Evolutionary conservation across 2,113 vertebrate species (phyloP), one percentile per base, ranked within the genome.

Genomic region (Ceyx margarethae): DNA sequence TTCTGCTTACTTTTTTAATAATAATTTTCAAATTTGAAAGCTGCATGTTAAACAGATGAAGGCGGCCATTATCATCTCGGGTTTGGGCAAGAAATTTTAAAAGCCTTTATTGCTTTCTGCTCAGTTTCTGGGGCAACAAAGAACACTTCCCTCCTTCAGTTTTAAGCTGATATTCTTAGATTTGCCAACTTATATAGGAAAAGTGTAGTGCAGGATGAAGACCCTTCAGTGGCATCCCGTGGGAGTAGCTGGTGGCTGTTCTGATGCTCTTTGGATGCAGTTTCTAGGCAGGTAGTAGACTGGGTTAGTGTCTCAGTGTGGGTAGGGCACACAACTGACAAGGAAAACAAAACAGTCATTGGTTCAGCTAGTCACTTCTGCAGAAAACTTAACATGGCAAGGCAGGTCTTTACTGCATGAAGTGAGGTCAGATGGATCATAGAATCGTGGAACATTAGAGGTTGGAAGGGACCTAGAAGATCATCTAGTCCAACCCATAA

Each of bases 211-310:
- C 25, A 31, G 72, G 58, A 29, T n/a, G 57, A 62, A 28, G 18
- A 84, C 11, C 9, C 35, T 61, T 9, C 73, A 46, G 21, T 11
- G 15, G 15, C 60, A 20, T 8, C 11, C 3, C 9, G 31, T 3
- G 10, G 13, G 22, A 66, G 13, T 1, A 4, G 15, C 18, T 0
- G 0, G 11, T 25, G 51, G 23, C 57, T 58, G 6, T 20, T 31
- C 28, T 31, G 5, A 21, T 50, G 57, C 40, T 64, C 28, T 29
- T 6, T 66, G 29, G 7, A 28, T 72, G 31, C 22, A 31, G 46
- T 15, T 28, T 67, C 54, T 23, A 46, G 66, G 43, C 15, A 56
- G 33, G 21, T 19, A 29, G 61, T 37, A 37, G 28, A 25, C 22
- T 43, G 14, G 15, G 25, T 42, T 54, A 42, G 17, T 65, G 19